Base-by-base conservation (phyloP, 2,797 vertebrate genomes). In the Amazona ochrocephala region DNA sequence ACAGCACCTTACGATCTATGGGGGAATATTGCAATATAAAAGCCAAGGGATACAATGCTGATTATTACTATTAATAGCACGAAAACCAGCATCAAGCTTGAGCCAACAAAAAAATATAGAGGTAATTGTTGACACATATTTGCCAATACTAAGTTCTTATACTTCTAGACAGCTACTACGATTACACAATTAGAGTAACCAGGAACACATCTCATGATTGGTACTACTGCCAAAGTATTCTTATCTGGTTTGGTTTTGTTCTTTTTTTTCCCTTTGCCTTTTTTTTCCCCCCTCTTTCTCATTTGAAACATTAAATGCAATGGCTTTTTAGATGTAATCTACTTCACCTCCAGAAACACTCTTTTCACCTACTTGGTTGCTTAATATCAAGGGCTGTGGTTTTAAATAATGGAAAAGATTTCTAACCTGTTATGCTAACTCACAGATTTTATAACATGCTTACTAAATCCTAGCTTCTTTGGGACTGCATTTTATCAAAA, bases 381-480 rank as follows among this genome's bases (percentile, higher is more conserved):
- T 95, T 87, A 93, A 48, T 86, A 88, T 47, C 76, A 95, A 93
- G 75, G 22, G 79, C 26, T 65, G 34, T 11, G 76, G 44, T 47
- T 94, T 96, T 89, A 95, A 94, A 87, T 81, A 77, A 60, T 71
- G n/a, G 76, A 89, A 93, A 87, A 79, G 8, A 84, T 74, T n/a
- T 30, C 48, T 94, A 75, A 84, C 87, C 65, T 91, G 26, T 94
- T 88, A 81, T 45, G 45, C 41, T 64, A 79, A 60, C 77, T 97
- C 89, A 96, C 89, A 91, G 81, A 95, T 96, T 97, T 96, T 84
- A 87, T 74, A 93, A 90, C 70, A 72, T 84, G 67, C 58, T 97
- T 96, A 87, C 94, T 93, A 95, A 92, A 93, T 87, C 68, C 65
- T 70, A 87, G 34, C 82, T 96, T 96, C 84, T 85, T 84, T 60